phyloP scores from a whole-genome alignment of 2,888 invertebrate species.

The Drosophila macrospina region DNA sequence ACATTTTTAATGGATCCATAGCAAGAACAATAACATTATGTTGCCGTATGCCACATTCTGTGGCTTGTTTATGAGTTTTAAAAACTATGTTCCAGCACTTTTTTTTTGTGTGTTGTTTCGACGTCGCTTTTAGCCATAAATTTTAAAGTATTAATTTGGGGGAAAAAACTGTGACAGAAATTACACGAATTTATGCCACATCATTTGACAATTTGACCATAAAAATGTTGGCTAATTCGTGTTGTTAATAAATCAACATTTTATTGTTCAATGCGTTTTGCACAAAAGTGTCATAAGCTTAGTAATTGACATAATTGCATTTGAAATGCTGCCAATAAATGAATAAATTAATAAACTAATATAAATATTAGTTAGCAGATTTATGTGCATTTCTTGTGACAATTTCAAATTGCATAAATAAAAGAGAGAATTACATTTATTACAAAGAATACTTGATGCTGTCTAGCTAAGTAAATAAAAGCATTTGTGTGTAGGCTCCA shows the following conservation, averaged over 20 bases:
- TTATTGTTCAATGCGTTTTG: constrained; percentile 31
- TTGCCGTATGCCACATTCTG: constrained; percentile 56
- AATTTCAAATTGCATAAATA: neutral
- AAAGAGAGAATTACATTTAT: neutral
- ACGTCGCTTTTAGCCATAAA: constrained; percentile 15
- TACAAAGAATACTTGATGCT: neutral
- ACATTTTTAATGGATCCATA: neutral
- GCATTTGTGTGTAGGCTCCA: constrained; percentile 44
- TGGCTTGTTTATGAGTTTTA: constrained; percentile 37
- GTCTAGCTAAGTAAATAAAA: constrained; percentile 48
- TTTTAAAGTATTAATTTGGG: constrained; percentile 60
- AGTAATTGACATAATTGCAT: constrained; percentile 62
- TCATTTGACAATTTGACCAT: constrained; percentile 29
- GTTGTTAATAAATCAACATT: constrained; percentile 61
- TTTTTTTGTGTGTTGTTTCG: neutral
- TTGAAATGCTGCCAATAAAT: neutral
- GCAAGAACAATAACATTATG: constrained; percentile 21
- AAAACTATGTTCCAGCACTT: constrained; percentile 43
- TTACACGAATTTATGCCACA: constrained; percentile 47
- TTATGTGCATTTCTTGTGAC: neutral
- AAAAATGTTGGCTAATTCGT: constrained; percentile 55
- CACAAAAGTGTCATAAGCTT: constrained; percentile 31
- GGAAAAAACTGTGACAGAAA: constrained; percentile 45
- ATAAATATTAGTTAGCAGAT: constrained; percentile 18
- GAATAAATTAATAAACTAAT: neutral